Percentiles rank a stretch among this genome's conserved stretches.
phyloP scores from a whole-genome alignment of 2,797 vertebrate species.

The Oophaga sylvatica region DNA sequence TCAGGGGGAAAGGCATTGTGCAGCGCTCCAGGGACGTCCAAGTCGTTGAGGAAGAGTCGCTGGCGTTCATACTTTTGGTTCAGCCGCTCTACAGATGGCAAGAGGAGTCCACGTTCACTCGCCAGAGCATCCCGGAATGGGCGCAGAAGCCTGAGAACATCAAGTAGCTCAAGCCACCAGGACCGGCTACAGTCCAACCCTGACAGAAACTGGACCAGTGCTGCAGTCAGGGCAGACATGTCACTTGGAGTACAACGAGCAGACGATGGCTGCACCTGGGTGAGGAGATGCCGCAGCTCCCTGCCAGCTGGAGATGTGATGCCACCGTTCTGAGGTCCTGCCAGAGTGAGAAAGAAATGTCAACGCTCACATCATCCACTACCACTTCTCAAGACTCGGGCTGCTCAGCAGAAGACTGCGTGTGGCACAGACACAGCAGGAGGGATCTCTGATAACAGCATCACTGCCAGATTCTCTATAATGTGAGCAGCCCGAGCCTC shows the following conservation, averaged over 20 bases:
- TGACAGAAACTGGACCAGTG: constrained; percentile 62
- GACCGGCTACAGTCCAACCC: constrained; percentile 48
- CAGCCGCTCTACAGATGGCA: constrained; percentile 66
- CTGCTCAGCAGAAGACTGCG: too few species aligned
- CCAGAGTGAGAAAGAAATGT: not conserved
- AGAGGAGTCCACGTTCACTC: constrained; percentile 56
- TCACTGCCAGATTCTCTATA: too few species aligned
- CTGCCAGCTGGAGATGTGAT: not conserved
- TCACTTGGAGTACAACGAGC: not conserved
- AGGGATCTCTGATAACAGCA: too few species aligned
- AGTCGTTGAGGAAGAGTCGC: constrained; percentile 56
- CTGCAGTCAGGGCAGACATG: constrained; percentile 62
- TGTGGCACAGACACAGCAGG: too few species aligned
- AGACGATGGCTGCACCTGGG: not conserved
- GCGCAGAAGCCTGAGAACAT: constrained; percentile 64
- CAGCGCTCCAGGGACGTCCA: constrained; percentile 67
- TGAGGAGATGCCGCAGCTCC: not conserved
- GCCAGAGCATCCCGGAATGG: constrained; percentile 63
- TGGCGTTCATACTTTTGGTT: constrained; percentile 62
- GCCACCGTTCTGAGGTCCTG: not conserved
- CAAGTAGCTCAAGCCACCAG: constrained; percentile 67
- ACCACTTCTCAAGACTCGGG: too few species aligned
- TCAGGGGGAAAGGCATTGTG: constrained; percentile 65
- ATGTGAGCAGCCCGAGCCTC: too few species aligned
- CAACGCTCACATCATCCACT: not conserved